Base-by-base conservation (phyloP, 30 jellyfish, hydroid and myxozoan species). In the Catostylus mosaicus region DNA sequence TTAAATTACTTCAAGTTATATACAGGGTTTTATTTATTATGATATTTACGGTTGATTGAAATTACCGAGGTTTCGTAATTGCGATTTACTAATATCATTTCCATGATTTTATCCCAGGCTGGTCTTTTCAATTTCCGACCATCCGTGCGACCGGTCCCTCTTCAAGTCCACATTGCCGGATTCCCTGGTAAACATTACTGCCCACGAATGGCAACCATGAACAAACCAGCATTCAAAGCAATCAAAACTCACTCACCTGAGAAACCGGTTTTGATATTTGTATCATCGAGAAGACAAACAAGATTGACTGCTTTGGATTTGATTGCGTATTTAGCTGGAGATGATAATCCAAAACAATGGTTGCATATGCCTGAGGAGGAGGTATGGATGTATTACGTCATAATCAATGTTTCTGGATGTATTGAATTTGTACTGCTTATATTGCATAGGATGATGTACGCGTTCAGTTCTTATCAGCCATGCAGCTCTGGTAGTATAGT, bases 191-290 rank as follows among this genome's bases (percentile, higher is more conserved):
- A 90, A 54, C 98, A 96, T 60, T 96, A 96, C 87, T 96, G 99
- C 60, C 99, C 99, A 1, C 89, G 99, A 3, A 96, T 96, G 99
- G 97, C 97, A 20, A 89, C 99, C 12, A 96, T 96, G 99, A 96
- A 96, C 70, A 96, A 91, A 75, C 97, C 99, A 26, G 96, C 96
- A 34, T 96, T 86, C 73, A 87, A 90, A 82, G 98, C 97, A 9
- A 96, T 96, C 43, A 84, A 91, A 67, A 89, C 97, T 0, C 98
- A 96, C 56, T 96, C 99, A 2, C 99, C 99, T 16, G 96, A 83
- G 46, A 90, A 96, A 57, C 99, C 99, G 3, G 98, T 87, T 24
- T 79, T 96, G 36, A 91, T 96, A 2, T 96, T 96, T 51, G 98
- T 92, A 26, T 96, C 99, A 6, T 96, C 99, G 1, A 67, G 99